These are phyloP conservation scores for Acleris sparsana DNA, from an alignment of 2,888 invertebrate species.

Conservation along the genomic window DNA sequence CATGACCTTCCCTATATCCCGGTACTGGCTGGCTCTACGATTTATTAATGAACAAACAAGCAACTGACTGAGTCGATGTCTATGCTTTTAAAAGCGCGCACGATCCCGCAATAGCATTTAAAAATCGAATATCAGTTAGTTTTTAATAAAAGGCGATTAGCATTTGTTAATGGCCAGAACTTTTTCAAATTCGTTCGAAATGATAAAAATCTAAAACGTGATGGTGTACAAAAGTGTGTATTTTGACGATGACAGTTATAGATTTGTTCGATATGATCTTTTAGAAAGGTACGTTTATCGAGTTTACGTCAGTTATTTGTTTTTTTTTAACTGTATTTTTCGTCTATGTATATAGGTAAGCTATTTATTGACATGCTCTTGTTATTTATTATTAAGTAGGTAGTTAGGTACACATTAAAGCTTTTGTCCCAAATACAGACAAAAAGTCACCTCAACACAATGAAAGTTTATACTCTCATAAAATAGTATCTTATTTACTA, in stretches of 20 bases:
- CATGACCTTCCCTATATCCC: conserved; percentile 13
- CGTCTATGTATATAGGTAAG: too few relatives aligned
- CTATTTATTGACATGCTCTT: too few relatives aligned
- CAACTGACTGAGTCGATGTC: conserved; percentile 17
- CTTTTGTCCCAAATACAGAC: too few relatives aligned
- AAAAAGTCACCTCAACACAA: too few relatives aligned
- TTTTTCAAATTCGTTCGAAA: not conserved
- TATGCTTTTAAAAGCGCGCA: conserved; percentile 17
- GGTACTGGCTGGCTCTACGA: conserved; percentile 9
- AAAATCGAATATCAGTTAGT: conserved; percentile 15
- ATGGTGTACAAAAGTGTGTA: conserved; percentile 49
- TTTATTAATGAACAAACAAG: conserved; percentile 16
- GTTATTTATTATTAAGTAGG: too few relatives aligned
- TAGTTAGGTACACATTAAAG: too few relatives aligned
- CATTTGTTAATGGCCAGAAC: conserved; percentile 2
- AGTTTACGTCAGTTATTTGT: too few relatives aligned
- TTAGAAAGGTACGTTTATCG: conserved; percentile 20
- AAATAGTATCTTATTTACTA: too few relatives aligned
- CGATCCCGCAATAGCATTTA: not conserved
- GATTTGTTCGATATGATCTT: conserved; percentile 24
- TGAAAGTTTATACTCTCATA: too few relatives aligned
- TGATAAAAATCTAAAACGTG: conserved; percentile 2
- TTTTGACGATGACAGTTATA: conserved; percentile 43
- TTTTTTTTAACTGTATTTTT: too few relatives aligned
- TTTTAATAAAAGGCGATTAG: not conserved